Evolutionary conservation across 1,140 invertebrate genomes (phyloP).

Genomic region (Drosophila orena): DNA sequence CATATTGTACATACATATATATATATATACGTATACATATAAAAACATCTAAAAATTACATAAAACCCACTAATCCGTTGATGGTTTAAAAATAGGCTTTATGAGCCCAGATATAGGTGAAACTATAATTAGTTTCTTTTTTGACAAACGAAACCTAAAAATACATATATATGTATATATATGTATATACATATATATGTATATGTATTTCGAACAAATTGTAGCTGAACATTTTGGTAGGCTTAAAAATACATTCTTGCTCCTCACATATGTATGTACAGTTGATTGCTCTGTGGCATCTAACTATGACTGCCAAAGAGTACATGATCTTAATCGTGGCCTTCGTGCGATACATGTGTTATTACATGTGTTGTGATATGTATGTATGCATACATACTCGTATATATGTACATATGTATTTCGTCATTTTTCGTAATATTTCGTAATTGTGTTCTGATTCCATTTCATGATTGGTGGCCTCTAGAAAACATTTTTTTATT

Average conservation of each 20-base stretch:
- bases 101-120: conserved; percentile 26
- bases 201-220: neutral
- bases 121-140: too few species aligned
- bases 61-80: neutral
- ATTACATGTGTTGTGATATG: neutral
- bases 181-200: too few species aligned
- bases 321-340: neutral
- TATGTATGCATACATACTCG: too few species aligned
- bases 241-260: neutral
- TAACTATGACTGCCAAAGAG: conserved; percentile 1
- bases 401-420: too few species aligned
- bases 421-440: too few species aligned
- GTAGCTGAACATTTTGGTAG: neutral
- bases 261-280: neutral
- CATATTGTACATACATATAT: too few species aligned
- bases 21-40: too few species aligned
- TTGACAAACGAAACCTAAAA: conserved; percentile 2
- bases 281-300: neutral
- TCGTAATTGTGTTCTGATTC: neutral
- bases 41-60: neutral
- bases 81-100: neutral
- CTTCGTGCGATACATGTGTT: too few species aligned
- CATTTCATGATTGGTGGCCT: conserved; percentile 1
- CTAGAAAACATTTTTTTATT: neutral
- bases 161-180: too few species aligned